These are phyloP conservation scores for Macrosoma leucophasiata DNA, from an alignment of 2,888 invertebrate genomes.

Conservation along the genomic window DNA sequence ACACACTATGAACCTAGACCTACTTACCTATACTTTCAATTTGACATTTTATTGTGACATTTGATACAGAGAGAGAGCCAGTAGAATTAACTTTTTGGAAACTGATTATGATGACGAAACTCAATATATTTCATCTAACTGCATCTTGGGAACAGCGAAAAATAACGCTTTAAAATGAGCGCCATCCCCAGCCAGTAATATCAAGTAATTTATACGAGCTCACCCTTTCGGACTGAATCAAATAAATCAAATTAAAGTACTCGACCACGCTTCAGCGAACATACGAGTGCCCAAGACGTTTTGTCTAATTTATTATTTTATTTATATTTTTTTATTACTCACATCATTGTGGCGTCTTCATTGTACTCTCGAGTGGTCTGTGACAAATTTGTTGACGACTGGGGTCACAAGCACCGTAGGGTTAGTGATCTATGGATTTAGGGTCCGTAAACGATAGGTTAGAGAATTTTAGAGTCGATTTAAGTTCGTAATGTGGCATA, in stretches of 20 bases:
- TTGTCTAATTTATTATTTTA: slow-evolving; percentile 76
- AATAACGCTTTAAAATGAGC: slow-evolving; percentile 30
- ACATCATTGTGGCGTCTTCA: slow-evolving; percentile 56
- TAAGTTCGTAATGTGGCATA: slow-evolving; percentile 58
- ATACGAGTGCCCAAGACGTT: slow-evolving; percentile 73
- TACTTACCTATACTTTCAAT: too few species aligned
- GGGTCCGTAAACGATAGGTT: slow-evolving; percentile 64
- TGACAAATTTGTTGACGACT: slow-evolving; percentile 74
- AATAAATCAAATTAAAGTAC: slow-evolving; percentile 74
- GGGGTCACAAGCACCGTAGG: slow-evolving; percentile 58
- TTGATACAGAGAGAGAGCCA: too few species aligned
- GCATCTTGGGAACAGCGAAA: slow-evolving; percentile 24
- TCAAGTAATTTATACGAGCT: slow-evolving; percentile 56
- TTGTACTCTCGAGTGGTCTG: slow-evolving; percentile 69
- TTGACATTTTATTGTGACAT: too few species aligned
- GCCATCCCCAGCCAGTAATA: slow-evolving; percentile 39
- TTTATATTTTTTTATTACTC: slow-evolving; percentile 70
- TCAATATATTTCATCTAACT: too few species aligned
- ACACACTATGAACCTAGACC: too few species aligned
- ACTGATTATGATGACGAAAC: too few species aligned
- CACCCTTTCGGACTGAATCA: slow-evolving; percentile 65
- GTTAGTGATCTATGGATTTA: slow-evolving; percentile 60
- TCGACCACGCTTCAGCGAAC: slow-evolving; percentile 59
- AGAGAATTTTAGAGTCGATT: slow-evolving; percentile 67
- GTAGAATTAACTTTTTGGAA: too few species aligned